Base-by-base conservation (phyloP, 2,888 invertebrate genomes). In the Cephus rjabovi region DNA sequence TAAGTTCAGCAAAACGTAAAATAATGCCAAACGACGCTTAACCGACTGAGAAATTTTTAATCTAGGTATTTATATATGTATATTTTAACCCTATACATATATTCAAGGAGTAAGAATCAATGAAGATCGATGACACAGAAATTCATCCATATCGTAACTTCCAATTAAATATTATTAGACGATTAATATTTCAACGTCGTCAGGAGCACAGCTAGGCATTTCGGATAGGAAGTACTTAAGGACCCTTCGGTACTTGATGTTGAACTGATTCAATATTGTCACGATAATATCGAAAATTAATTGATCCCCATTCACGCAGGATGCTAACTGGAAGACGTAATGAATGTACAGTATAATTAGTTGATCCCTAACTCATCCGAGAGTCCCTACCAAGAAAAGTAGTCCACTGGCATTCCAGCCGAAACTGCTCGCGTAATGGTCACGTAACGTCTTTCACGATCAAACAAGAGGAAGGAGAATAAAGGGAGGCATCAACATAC, bases 391-490 rank as follows among this genome's bases (percentile, higher is more conserved):
- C 23, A 23, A 56, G 40, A 56, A 56, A 56, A 56, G 40, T 56
- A 56, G 40, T 56, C 40, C 40, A 56, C 40, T 56, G 40, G 23
- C 40, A 56, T 56, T 56, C 40, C 40, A 56, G 40, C 40, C 40
- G 40, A 56, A 56, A 56, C 40, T 15, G 23, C 40, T 23, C 23
- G 40, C 23, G 40, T 56, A 56, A 56, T 56, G 40, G 40, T 56
- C 40, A 9, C 23, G 23, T 56, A 23, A 56, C 15, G 23, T 23
- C 9, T 15, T 56, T 56, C 75, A 78, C 76, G 83, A 81, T 77
- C 80, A 68, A 77, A 71, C 73, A 75, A 69, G 74, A 75, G n/a
- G 74, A 71, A 80, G 34, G 37, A 75, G 75, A 73, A 79, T 35
- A 77, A 73, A 73, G 80, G 77, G 78, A 77, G 78, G 71, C 75